Evolutionary conservation across 2,797 vertebrate species (phyloP), one percentile per base, ranked within the genome.

Genomic region (Acrossocheilus wenchowensis): DNA sequence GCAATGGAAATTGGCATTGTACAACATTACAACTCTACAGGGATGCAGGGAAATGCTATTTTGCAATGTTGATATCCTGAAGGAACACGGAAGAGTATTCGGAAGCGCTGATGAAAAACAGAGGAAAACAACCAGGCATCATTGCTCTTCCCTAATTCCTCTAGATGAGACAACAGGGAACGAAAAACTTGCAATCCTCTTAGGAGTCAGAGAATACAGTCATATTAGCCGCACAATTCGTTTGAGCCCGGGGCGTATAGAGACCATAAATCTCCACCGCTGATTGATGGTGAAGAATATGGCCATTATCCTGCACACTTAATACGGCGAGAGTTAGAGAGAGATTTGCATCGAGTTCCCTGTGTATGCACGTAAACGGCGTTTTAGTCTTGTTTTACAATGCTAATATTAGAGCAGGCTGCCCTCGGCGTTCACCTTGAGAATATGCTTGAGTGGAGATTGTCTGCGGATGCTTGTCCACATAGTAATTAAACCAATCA

Each of bases 251-350:
- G 39, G 79, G 87, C 36, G 21, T 50, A 45, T 5, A n/a, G 54
- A 74, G 84, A 73, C 79, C 75, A 85, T 84, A 87, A 86, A 86
- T 86, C 86, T 82, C 80, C 82, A 12, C 21, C 3, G 69, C 86
- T 80, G 89, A 87, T 26, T 82, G 86, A 90, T 90, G 71, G 79
- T 81, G 75, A 84, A 87, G 78, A 89, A 84, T 78, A 90, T 89
- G 62, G 57, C 26, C 68, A 82, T 88, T 86, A 86, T 88, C 77
- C 86, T 81, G 84, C 82, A 36, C 84, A 79, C 52, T 86, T 87
- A 85, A 88, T 89, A 85, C 62, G 26, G 57, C 41, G 52, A 79
- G 39, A 39, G 57, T 79, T 79, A 62, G 36, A 75, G 50, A 79
- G 50, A 36, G 64, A 79, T 60, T 43, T 80, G 71, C 71, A 74